Evolutionary conservation across 2,888 invertebrate species (phyloP).

Genomic region (Amphipoea oculea): DNA sequence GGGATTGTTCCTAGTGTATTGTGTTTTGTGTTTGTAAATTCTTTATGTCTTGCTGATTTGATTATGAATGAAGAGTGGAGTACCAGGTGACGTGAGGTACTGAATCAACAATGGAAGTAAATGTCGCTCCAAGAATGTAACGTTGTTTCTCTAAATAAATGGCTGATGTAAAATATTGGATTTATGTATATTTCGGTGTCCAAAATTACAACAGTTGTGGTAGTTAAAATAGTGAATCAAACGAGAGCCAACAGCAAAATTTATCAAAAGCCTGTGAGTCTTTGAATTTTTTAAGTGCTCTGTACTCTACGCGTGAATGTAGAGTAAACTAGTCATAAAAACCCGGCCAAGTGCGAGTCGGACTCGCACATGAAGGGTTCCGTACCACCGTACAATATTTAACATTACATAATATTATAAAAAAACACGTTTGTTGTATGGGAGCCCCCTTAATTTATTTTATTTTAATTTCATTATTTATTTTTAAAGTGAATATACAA

Average conservation of each 20-base stretch:
- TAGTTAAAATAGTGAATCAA: neutral
- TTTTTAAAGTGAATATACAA: no score
- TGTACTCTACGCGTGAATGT: neutral
- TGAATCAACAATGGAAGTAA: conserved; percentile 10
- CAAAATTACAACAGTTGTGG: neutral
- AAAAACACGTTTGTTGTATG: no score
- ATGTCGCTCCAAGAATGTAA: neutral
- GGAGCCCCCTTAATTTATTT: no score
- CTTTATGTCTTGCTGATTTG: conserved; percentile 57
- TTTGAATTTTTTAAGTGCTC: neutral
- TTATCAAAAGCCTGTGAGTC: neutral
- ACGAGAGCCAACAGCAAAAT: neutral
- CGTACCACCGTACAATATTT: no score
- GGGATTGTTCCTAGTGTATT: conserved; percentile 69
- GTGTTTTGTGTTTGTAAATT: conserved; percentile 66
- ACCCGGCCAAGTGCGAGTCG: no score
- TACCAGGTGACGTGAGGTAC: conserved; percentile 29
- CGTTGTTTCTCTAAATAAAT: neutral
- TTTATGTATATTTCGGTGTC: neutral
- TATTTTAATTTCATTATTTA: no score
- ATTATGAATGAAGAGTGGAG: conserved; percentile 39
- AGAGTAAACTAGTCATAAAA: neutral
- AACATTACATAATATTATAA: no score
- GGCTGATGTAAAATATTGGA: neutral
- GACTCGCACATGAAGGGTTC: no score